Base-by-base conservation (phyloP, 1,140 invertebrate genomes). In the Holotrichia oblita region DNA sequence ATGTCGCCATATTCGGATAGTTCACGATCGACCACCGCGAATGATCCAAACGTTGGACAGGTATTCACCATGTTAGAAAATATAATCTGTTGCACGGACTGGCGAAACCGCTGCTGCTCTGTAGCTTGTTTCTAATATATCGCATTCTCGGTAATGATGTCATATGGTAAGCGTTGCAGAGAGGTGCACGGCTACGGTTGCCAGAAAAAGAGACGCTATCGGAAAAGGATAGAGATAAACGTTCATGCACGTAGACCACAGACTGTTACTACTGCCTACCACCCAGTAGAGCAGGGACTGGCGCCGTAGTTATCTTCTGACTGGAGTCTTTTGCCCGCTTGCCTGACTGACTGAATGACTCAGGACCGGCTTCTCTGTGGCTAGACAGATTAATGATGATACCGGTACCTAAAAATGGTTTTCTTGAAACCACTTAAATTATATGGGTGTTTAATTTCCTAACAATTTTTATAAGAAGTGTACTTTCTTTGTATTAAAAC, bases 271-370 rank as follows among this genome's bases (percentile, higher is more conserved):
- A 20, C 61, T 69, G 61, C 61, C 80, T 79, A 77, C 80, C 80
- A 80, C 80, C 80, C 80, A 77, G 80, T 79, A 78, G 80, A 80
- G 79, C 78, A 79, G 77, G 79, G 77, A 82, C 86, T 86, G 80
- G 82, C 86, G 89, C 84, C 82, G 83, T 61, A 81, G 82, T 83
- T 85, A 85, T 86, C 85, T 86, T 83, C 85, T 85, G 85, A 85
- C 85, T 34, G 69, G 85, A 22, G 59, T 76, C 72, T 55, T 44
- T 61, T 76, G 76, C 83, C 85, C 87, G 86, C 83, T 86, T 34
- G 61, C 20, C 61, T 69, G 27, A 69, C 61, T 69, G 61, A 27
- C 61, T 69, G 22, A 69, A 34, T 69, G 61, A 69, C 61, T 69
- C 61, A 69, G 61, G 61, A 10, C 61, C 61, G 61, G 61, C 61